Evolutionary conservation across 2,797 vertebrate species (phyloP).

Genomic region (Typhlichthys subterraneus): DNA sequence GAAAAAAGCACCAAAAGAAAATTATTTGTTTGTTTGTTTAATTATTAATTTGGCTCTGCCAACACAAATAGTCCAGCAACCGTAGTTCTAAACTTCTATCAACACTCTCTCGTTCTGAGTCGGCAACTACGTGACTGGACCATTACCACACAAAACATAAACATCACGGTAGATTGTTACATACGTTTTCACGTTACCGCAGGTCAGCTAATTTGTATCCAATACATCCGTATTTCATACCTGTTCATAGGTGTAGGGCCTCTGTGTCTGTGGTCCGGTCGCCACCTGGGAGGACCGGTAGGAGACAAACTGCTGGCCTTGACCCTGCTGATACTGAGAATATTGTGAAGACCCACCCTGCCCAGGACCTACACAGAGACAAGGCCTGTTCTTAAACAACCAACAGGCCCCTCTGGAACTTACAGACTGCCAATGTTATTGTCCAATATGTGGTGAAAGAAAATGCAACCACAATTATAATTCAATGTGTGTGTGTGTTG

Average conservation of each 20-base stretch:
- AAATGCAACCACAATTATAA: background rate
- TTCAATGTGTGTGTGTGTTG: background rate
- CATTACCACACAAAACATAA: no score
- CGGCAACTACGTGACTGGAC: no score
- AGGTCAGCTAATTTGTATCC: no score
- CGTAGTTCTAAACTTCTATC: no score
- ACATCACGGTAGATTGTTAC: no score
- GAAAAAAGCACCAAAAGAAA: no score
- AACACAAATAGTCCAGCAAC: no score
- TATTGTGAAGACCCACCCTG: conserved; percentile 91
- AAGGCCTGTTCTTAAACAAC: background rate
- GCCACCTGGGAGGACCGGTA: conserved; percentile 89
- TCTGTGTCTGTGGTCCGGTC: conserved; percentile 86
- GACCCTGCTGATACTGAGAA: conserved; percentile 91
- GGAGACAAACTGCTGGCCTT: conserved; percentile 89
- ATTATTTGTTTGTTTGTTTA: no score
- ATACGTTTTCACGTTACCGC: no score
- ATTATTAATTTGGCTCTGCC: no score
- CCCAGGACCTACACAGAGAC: conserved; percentile 66
- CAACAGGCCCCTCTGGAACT: background rate
- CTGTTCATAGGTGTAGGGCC: conserved; percentile 93
- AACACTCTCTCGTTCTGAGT: no score
- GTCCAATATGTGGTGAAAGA: background rate
- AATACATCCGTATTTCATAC: conserved; percentile 56
- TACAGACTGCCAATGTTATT: no score